phyloP scores from a whole-genome alignment of 1,140 invertebrate genomes.

The Neuroterus valhalla region DNA sequence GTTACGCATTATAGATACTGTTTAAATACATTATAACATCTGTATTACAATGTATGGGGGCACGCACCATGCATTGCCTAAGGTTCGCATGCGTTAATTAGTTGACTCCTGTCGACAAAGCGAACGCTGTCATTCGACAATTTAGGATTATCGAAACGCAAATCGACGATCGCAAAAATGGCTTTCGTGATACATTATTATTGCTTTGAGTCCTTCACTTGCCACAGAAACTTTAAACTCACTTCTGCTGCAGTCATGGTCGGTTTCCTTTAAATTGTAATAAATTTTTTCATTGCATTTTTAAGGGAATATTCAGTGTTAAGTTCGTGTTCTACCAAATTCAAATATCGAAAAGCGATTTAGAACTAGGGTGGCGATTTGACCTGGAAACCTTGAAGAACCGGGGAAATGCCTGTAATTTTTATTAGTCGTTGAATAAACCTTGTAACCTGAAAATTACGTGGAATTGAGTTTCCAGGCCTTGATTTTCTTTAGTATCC shows the following conservation, averaged over 20 bases:
- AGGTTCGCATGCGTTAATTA: background rate
- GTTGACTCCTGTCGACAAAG: background rate
- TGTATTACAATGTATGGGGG: slow-evolving; percentile 6
- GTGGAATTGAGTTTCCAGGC: too few relatives aligned
- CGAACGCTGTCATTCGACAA: background rate
- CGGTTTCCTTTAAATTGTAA: background rate
- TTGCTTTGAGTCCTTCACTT: background rate
- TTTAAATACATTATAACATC: too few relatives aligned
- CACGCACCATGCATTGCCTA: background rate
- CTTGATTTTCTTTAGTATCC: too few relatives aligned
- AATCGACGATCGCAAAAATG: slow-evolving; percentile 12
- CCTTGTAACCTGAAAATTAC: too few relatives aligned
- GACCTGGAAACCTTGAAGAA: too few relatives aligned
- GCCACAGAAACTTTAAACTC: background rate
- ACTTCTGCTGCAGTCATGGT: background rate
- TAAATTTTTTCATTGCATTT: background rate
- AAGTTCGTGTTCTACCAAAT: too few relatives aligned
- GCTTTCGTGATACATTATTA: background rate
- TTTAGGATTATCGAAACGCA: slow-evolving; percentile 7
- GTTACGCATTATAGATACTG: slow-evolving; percentile 31
- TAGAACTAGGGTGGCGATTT: too few relatives aligned
- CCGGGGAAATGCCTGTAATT: too few relatives aligned
- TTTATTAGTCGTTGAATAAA: too few relatives aligned
- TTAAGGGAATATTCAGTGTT: too few relatives aligned
- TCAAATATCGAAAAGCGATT: too few relatives aligned